phyloP scores from a whole-genome alignment of 2,797 vertebrate species.

The Alcedo atthis region DNA sequence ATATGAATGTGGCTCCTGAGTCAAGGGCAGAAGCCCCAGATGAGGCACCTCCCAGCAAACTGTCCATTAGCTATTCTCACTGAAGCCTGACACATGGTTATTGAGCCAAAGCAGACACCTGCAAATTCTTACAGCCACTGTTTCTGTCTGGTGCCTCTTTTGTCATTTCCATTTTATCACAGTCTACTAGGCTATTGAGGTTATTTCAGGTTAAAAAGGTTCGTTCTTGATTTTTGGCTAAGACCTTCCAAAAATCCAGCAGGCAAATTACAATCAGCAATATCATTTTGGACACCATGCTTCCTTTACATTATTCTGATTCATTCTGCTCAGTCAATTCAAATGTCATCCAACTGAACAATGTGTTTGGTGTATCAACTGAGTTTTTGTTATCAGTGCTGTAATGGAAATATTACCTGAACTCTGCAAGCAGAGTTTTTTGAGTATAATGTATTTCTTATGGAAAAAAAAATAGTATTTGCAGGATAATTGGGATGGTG shows the following conservation, averaged over 20 bases:
- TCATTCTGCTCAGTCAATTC: neutral
- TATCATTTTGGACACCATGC: neutral
- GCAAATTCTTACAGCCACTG: neutral
- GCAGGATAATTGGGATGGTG: neutral
- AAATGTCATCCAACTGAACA: neutral
- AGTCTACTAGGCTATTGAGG: neutral
- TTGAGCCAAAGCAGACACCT: neutral
- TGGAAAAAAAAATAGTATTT: neutral
- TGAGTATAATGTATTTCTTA: neutral
- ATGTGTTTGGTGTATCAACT: neutral
- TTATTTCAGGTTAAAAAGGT: neutral
- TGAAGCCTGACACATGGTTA: neutral
- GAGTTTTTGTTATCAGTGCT: neutral
- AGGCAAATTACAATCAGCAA: neutral
- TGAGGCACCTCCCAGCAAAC: neutral
- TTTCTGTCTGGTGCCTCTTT: neutral
- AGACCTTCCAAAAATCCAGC: neutral
- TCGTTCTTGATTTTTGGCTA: neutral
- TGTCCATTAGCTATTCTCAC: neutral
- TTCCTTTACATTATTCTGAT: neutral
- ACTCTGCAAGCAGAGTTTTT: neutral
- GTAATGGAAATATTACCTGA: neutral
- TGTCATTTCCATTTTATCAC: neutral
- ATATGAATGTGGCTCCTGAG: neutral
- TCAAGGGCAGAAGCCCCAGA: neutral